Base-by-base conservation (phyloP, 2,113 vertebrate genomes). In the Phylloscopus trochiloides region DNA sequence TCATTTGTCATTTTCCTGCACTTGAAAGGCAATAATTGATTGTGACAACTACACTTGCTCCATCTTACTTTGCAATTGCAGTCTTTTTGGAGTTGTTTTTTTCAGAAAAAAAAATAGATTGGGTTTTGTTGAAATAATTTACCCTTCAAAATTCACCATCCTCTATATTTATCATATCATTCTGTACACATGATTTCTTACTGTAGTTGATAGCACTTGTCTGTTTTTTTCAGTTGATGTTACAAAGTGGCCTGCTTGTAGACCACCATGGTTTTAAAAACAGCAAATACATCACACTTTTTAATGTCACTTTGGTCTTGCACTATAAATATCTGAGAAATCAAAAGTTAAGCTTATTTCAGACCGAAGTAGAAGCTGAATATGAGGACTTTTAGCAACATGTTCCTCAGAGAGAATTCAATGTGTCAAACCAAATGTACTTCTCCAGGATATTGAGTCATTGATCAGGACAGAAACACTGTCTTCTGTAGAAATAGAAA, bases 11-110 rank as follows among this genome's bases (percentile, higher is more conserved):
- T 98, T 58, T 95, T 80, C 96, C 92, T 50, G 97, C 96, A 36
- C 48, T 96, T 82, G 98, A 83, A 97, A 93, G 72, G 94, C 98
- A 55, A 63, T 96, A 21, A 88, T 92, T 34, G 80, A 96, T 63
- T 96, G 97, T 76, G 96, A 94, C 25, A 97, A 98, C 97, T 98
- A 96, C 97, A 97, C 92, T 98, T 97, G 96, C 72, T 73, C 57
- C 24, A 73, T 51, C 77, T 26, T 59, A 43, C 54, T 95, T 93
- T 77, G 28, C 48, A 78, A n/a, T 42, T 17, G 11, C 48, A 77
- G 51, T 73, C 34, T 57, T 40, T 36, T 58, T 38, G 28, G 42
- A 40, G 47, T 58, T 42, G 9, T 52, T 91, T 83, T 57, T 77
- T 73, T 32, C 21, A 48, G 21, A 68, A 74, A 70, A 36, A 66